These are phyloP conservation scores for Dexiosoma caninum DNA, from an alignment of 2,888 invertebrate species.

Conservation along the genomic window DNA sequence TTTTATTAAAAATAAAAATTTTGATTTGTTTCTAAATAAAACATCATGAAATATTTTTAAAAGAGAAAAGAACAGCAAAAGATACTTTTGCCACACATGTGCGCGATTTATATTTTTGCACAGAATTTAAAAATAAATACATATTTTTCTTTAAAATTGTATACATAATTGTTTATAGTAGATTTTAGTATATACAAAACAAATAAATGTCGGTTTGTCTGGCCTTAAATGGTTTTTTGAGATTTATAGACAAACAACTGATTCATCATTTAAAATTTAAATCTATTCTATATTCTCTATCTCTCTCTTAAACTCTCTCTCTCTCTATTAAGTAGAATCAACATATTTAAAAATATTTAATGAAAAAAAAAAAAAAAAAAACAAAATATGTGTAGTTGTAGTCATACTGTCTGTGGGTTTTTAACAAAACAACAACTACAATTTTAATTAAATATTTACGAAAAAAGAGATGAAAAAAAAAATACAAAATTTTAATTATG, in stretches of 20 bases:
- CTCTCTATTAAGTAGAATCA: slow-evolving; percentile 9
- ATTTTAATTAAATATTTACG: slow-evolving; percentile 39
- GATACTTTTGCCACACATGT: slow-evolving; percentile 26
- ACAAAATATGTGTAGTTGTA: slow-evolving; percentile 40
- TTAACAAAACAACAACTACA: slow-evolving; percentile 14
- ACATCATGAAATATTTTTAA: background rate
- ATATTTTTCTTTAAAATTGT: slow-evolving; percentile 5
- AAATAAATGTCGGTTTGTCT: slow-evolving; percentile 42
- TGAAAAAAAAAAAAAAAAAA: no score
- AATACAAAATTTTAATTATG: slow-evolving; percentile 33
- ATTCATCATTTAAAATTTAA: slow-evolving; percentile 51
- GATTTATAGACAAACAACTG: slow-evolving; percentile 62
- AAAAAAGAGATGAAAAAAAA: background rate
- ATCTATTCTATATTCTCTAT: background rate
- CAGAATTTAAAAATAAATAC: background rate
- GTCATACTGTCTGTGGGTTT: slow-evolving; percentile 62
- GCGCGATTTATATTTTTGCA: slow-evolving; percentile 12
- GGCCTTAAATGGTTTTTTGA: slow-evolving; percentile 57
- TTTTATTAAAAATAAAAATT: background rate
- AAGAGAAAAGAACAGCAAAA: background rate
- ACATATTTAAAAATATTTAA: slow-evolving; percentile 36
- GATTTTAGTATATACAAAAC: slow-evolving; percentile 1
- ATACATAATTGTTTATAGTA: slow-evolving; percentile 29
- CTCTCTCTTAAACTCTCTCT: no score
- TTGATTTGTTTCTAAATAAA: background rate